These are phyloP conservation scores for Ornithoptera priamus DNA, from an alignment of 2,888 invertebrate species.

Conservation along the genomic window DNA sequence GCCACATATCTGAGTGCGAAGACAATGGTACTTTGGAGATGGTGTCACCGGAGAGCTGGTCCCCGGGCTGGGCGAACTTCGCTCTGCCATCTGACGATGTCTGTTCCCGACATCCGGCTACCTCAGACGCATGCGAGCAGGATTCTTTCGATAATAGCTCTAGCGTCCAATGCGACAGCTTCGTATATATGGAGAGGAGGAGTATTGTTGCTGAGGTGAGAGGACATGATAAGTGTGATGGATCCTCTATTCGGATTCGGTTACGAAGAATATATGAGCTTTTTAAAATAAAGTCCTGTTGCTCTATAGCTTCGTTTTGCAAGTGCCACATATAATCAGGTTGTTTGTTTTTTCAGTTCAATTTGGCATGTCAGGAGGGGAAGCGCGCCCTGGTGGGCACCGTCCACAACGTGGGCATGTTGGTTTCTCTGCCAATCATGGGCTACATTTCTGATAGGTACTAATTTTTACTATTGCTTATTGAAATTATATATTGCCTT, in stretches of 20 bases:
- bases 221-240: not conserved
- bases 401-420: conserved; percentile 82
- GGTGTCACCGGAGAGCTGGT: conserved; percentile 42
- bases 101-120: conserved; percentile 48
- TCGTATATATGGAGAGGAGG: conserved; percentile 69
- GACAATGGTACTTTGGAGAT: conserved; percentile 43
- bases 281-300: no score
- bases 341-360: conserved; percentile 71
- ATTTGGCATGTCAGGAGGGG: conserved; percentile 82
- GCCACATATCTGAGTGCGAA: conserved; percentile 77
- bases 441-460: conserved; percentile 84
- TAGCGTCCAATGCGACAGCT: conserved; percentile 56
- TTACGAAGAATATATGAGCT: no score
- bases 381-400: conserved; percentile 84
- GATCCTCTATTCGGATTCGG: no score
- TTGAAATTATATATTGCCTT: no score
- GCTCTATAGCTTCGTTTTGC: no score
- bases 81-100: conserved; percentile 50
- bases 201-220: conserved; percentile 79
- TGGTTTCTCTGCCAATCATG: conserved; percentile 82
- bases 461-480: not conserved
- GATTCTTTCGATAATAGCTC: conserved; percentile 60
- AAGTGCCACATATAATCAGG: no score
- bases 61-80: conserved; percentile 50
- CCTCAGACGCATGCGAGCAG: conserved; percentile 47